phyloP scores from a whole-genome alignment of 2,113 vertebrate genomes.

The Pangasianodon hypophthalmus region DNA sequence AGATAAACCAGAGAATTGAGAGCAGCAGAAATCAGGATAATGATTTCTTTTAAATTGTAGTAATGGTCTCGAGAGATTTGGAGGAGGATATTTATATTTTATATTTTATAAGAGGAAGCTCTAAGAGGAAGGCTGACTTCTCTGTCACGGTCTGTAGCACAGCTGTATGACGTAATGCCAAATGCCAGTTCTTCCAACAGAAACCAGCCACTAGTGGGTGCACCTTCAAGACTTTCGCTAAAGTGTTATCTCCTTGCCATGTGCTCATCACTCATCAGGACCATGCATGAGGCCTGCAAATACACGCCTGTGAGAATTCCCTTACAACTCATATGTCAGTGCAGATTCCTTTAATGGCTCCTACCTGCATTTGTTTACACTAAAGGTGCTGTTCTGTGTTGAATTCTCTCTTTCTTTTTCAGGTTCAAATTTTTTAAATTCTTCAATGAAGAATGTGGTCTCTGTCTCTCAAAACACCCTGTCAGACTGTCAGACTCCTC shows the following conservation, averaged over 20 bases:
- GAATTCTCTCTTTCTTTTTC: not conserved
- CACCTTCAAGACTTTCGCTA: not conserved
- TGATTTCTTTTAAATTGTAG: not conserved
- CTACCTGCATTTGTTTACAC: not conserved
- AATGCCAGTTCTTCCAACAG: not conserved
- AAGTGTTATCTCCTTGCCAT: not conserved
- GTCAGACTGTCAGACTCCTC: not conserved
- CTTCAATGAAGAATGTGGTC: not conserved
- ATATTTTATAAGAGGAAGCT: not conserved
- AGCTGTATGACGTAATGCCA: constrained; percentile 32
- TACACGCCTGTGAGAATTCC: not conserved
- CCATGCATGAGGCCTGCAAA: not conserved
- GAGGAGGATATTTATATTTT: not conserved
- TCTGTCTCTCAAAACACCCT: not conserved
- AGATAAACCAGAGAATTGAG: not conserved
- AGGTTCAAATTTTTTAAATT: not conserved
- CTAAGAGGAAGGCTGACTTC: not conserved
- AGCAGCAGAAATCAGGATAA: not conserved
- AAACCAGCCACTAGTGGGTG: constrained; percentile 29
- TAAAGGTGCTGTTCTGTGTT: not conserved
- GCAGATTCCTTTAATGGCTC: not conserved
- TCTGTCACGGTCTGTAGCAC: not conserved
- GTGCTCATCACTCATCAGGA: not conserved
- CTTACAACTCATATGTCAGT: not conserved
- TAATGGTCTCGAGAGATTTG: not conserved